Evolutionary conservation across 2,113 vertebrate species (phyloP), one percentile per base, ranked within the genome.

Genomic region (Tonatia bakeri): DNA sequence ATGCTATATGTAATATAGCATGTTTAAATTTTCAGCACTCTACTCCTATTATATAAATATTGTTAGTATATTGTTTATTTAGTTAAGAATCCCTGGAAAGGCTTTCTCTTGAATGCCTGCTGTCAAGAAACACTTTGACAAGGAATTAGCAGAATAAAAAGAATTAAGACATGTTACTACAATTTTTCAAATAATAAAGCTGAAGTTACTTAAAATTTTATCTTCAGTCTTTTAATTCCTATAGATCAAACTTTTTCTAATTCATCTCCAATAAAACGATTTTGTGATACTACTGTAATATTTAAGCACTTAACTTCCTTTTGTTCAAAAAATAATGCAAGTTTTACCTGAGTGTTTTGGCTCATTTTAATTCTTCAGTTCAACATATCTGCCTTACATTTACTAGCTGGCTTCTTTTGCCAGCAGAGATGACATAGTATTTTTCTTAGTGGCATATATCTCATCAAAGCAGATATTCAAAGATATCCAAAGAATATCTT

Each of bases 371-470:
- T 38, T 47, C 14, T 67, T 93, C 36, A 50, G 79, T 81, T 91
- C 95, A 91, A 96, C 91, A 50, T 94, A 87, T 61, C 72, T 81
- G 52, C 94, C 36, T 95, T 59, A 8, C 52, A 20, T 91, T 97
- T 95, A 87, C 56, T 50, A n/a, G 38, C 92, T 61, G 73, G 52
- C 70, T 94, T 15, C 40, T 94, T 96, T 65, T 69, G 59, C 33
- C 38, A 77, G 3, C 50, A 70, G 54, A 96, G 43, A 90, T 64
- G 90, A 86, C 3, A 52, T 3, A 40, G 20, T 56, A n/a, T 83
- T 43, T 88, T 56, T 52, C 52, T 70, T 33, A 38, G 31, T 54
- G 73, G 5, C 14, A n/a, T 47, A 3, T 61, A 38, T 40, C 12
- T 43, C 54, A 38, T 40, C 54, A 93, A 65, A 45, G 61, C 54